Conservation (phyloP, 37 sponge, comb jelly and placozoan genomes). For the Chondrosia reniformis region DNA sequence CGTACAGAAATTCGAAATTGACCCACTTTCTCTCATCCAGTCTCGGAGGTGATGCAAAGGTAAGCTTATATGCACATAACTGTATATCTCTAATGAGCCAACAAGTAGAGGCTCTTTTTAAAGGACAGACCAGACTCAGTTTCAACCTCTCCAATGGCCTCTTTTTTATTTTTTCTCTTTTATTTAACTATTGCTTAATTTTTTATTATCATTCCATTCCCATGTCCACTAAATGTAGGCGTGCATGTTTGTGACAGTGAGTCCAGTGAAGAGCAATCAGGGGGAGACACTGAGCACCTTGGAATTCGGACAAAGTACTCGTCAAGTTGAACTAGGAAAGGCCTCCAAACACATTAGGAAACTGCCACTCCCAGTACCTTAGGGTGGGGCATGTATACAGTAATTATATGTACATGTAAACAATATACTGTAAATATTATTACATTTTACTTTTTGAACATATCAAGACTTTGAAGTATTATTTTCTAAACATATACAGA, state of each 20-base stretch:
- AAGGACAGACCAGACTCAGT: too few relatives aligned
- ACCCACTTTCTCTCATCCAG: constrained; percentile 71
- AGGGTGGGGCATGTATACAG: background rate
- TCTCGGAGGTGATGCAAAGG: constrained; percentile 87
- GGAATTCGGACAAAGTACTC: constrained; percentile 63
- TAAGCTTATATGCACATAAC: too few relatives aligned
- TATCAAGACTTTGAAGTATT: background rate
- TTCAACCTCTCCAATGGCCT: too few relatives aligned
- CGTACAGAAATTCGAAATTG: constrained; percentile 80
- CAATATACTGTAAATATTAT: too few relatives aligned
- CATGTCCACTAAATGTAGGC: too few relatives aligned
- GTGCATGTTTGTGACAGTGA: constrained; percentile 78
- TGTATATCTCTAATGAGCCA: too few relatives aligned
- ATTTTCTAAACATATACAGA: background rate
- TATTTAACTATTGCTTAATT: too few relatives aligned
- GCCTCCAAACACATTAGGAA: constrained; percentile 66
- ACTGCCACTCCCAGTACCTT: background rate
- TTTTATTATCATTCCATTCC: too few relatives aligned
- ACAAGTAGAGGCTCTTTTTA: too few relatives aligned
- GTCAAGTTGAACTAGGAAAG: constrained; percentile 76
- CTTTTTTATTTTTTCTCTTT: too few relatives aligned
- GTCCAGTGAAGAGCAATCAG: constrained; percentile 60
- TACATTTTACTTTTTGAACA: too few relatives aligned
- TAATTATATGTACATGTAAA: background rate
- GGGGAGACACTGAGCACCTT: constrained; percentile 72